phyloP scores from a whole-genome alignment of 2,888 invertebrate genomes.

The Harpagoxenus sublaevis region DNA sequence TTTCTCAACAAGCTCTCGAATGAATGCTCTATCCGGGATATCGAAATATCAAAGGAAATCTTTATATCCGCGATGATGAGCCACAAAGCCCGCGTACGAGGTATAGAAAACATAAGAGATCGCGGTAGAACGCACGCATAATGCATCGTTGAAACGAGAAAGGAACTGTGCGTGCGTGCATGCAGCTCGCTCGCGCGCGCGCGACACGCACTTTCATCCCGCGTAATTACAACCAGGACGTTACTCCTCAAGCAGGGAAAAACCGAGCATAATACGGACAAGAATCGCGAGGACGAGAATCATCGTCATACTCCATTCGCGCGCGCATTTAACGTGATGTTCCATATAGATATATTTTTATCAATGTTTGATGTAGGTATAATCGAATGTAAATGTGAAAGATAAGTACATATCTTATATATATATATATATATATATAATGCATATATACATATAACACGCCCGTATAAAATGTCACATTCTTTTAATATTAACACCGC shows the following conservation, averaged over 20 bases:
- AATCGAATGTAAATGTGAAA: background rate
- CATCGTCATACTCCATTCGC: constrained; percentile 46
- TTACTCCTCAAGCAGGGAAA: constrained; percentile 76
- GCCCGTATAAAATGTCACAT: background rate
- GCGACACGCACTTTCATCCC: constrained; percentile 83
- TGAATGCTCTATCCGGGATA: background rate
- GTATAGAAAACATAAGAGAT: constrained; percentile 29
- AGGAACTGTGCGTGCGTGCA: constrained; percentile 57
- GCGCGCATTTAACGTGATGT: background rate
- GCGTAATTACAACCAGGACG: constrained; percentile 85
- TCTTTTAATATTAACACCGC: background rate
- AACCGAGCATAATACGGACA: constrained; percentile 72
- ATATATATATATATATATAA: background rate
- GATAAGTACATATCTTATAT: background rate
- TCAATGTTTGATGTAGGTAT: background rate
- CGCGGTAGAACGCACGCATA: constrained; percentile 46
- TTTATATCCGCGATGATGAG: constrained; percentile 15
- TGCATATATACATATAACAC: background rate
- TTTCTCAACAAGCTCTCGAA: background rate
- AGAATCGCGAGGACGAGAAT: constrained; percentile 75
- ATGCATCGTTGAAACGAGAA: constrained; percentile 66
- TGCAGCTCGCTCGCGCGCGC: constrained; percentile 36
- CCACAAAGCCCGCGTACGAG: constrained; percentile 13
- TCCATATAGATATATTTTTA: background rate
- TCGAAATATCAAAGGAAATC: constrained; percentile 10